Evolutionary conservation across 2,113 vertebrate species (phyloP).

Genomic region (Tenrec ecaudatus): DNA sequence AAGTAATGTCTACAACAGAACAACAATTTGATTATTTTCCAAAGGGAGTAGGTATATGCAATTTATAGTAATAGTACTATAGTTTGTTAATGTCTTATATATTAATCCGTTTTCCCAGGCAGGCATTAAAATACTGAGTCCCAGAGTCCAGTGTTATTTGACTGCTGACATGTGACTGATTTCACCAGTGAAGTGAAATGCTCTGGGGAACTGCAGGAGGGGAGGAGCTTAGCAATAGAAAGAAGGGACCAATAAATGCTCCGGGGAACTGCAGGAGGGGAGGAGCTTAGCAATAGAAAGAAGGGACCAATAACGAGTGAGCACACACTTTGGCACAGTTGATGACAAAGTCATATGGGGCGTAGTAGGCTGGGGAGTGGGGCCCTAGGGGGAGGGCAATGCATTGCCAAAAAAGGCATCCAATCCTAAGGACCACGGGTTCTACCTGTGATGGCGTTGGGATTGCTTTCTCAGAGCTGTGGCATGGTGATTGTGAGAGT

Average conservation of each 20-base stretch:
- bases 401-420: background rate
- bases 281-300: background rate
- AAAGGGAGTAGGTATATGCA: background rate
- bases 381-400: too few relatives aligned
- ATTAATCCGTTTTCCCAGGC: background rate
- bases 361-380: background rate
- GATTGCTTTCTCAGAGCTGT: too few relatives aligned
- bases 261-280: too few relatives aligned
- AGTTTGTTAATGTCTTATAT: background rate
- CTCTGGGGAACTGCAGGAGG: background rate
- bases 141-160: background rate
- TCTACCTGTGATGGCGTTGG: background rate
- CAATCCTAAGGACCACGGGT: background rate
- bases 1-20: background rate
- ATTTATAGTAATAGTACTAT: background rate
- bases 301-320: background rate
- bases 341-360: background rate
- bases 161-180: background rate
- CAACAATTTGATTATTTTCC: background rate
- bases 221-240: background rate
- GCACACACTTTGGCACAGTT: background rate
- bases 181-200: background rate
- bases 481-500: too few relatives aligned
- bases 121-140: background rate
- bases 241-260: background rate